A percentile compares a stretch with the other conserved stretches of the same genome.
These are phyloP conservation scores for Neomonachus schauinslandi DNA, from an alignment of 2,113 vertebrate genomes.

Conservation along the genomic window DNA sequence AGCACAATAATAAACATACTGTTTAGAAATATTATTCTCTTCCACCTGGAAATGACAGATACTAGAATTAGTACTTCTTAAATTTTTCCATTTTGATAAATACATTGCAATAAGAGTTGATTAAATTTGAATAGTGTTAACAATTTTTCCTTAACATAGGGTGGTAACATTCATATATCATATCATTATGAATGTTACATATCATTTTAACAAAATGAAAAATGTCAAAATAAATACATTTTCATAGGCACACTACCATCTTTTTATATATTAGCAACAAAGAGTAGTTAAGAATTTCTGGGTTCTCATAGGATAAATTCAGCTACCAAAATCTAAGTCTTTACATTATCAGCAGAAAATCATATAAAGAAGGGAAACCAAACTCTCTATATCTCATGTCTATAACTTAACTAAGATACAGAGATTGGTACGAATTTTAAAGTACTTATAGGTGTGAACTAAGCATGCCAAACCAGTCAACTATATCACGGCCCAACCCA, in stretches of 20 bases:
- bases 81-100: not conserved
- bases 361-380: not conserved
- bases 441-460: not conserved
- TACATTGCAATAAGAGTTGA: not conserved
- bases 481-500: not conserved
- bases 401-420: not conserved
- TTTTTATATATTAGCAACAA: constrained; percentile 1
- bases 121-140: not conserved
- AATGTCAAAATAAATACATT: not conserved
- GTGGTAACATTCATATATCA: not conserved
- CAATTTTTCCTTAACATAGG: not conserved
- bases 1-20: constrained; percentile 60
- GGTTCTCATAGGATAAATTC: not conserved
- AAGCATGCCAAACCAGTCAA: not conserved
- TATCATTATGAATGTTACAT: not conserved
- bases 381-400: not conserved
- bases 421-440: not conserved
- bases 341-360: not conserved
- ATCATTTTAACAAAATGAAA: constrained; percentile 24
- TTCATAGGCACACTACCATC: not conserved
- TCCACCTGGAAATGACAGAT: constrained; percentile 64
- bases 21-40: constrained; percentile 54
- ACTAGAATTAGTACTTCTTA: constrained; percentile 25
- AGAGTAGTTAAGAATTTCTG: not conserved
- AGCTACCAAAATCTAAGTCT: not conserved